These are phyloP conservation scores for Acleris holmiana DNA, from an alignment of 2,888 invertebrate species.

Conservation along the genomic window DNA sequence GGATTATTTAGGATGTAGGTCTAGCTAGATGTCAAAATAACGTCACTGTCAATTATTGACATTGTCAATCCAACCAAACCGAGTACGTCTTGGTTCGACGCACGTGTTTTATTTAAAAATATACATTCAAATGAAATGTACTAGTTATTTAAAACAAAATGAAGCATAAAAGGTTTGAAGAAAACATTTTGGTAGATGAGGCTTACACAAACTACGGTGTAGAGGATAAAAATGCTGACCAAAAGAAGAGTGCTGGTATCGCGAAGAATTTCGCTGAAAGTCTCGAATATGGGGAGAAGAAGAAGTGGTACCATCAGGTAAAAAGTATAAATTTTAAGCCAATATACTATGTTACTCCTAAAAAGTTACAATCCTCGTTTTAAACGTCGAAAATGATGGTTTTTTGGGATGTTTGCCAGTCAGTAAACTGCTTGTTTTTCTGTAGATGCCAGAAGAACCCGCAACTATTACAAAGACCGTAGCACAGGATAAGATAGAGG, in stretches of 20 bases:
- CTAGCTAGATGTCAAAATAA: conserved; percentile 2
- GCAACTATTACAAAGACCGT: conserved; percentile 61
- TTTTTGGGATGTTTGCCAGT: too few species aligned
- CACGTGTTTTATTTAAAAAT: conserved; percentile 52
- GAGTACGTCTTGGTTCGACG: conserved; percentile 38
- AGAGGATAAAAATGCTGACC: conserved; percentile 74
- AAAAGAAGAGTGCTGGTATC: conserved; percentile 73
- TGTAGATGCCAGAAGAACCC: conserved; percentile 81
- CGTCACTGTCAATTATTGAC: conserved; percentile 18
- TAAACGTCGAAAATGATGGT: neutral
- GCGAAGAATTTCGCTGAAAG: conserved; percentile 79
- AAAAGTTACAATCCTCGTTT: neutral
- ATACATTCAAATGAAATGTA: conserved; percentile 25
- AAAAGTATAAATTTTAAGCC: conserved; percentile 28
- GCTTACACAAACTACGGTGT: conserved; percentile 76
- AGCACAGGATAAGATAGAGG: conserved; percentile 82
- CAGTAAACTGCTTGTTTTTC: conserved; percentile 28
- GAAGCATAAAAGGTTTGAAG: conserved; percentile 82
- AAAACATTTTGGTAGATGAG: conserved; percentile 78
- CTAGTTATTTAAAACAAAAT: conserved; percentile 52
- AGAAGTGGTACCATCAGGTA: conserved; percentile 88
- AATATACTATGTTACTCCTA: neutral
- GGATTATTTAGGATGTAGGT: neutral
- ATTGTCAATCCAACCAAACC: conserved; percentile 44
- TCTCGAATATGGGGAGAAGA: conserved; percentile 78